Percentiles rank a stretch among this genome's conserved stretches.
phyloP scores from a whole-genome alignment of 2,113 vertebrate species.

The Lamprologus lemairii region DNA sequence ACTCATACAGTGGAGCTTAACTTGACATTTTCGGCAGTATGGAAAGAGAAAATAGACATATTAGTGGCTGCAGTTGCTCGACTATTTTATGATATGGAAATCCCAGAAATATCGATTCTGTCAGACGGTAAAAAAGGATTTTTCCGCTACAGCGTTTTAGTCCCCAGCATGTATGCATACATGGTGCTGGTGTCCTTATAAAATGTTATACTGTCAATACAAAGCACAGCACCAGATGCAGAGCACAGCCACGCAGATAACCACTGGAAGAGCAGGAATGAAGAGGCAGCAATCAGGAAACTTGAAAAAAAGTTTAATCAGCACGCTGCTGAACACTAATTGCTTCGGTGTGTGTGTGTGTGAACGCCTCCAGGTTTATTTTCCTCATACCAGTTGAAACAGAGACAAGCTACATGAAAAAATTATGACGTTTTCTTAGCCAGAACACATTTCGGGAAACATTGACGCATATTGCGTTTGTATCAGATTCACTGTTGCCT shows the following conservation, averaged over 20 bases:
- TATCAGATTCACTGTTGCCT: neutral
- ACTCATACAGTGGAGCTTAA: neutral
- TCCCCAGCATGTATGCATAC: neutral
- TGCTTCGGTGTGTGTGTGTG: neutral
- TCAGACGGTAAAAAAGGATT: neutral
- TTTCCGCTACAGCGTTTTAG: neutral
- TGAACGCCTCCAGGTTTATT: neutral
- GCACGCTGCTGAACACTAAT: neutral
- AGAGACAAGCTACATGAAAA: neutral
- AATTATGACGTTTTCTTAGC: neutral
- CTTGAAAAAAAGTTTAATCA: neutral
- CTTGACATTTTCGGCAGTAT: neutral
- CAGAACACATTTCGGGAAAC: neutral
- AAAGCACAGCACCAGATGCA: neutral
- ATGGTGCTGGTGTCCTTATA: neutral
- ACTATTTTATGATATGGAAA: neutral
- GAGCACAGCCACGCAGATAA: neutral
- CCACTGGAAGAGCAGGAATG: neutral
- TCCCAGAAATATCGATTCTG: neutral
- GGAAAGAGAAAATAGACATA: neutral
- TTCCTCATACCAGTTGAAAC: neutral
- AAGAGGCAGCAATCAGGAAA: neutral
- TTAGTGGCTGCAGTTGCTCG: neutral
- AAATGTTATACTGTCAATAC: neutral
- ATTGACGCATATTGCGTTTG: neutral